Evolutionary conservation across 2,888 invertebrate genomes (phyloP).

Genomic region (Heliconius hortense): DNA sequence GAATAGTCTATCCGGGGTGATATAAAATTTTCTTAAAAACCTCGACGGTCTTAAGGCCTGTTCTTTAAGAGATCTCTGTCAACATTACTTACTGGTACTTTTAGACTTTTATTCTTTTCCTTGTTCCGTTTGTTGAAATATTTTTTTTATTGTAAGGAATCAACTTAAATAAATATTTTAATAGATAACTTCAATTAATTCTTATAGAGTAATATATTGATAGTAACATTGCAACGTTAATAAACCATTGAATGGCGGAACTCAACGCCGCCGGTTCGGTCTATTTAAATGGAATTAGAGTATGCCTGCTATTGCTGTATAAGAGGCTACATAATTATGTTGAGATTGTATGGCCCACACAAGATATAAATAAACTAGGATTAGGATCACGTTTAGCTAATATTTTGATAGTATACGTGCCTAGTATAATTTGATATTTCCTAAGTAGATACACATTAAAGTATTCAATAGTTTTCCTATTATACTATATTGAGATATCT

Average conservation of each 20-base stretch:
- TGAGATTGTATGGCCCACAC: conserved; percentile 1
- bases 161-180: neutral
- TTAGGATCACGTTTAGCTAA: conserved; percentile 18
- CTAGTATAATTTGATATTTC: conserved; percentile 3
- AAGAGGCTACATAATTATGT: neutral
- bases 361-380: neutral
- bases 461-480: neutral
- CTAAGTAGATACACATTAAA: neutral
- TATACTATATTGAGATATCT: neutral
- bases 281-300: conserved; percentile 3
- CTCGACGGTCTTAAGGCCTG: neutral
- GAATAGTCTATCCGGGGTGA: conserved; percentile 14
- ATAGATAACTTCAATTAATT: too few species aligned
- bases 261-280: neutral
- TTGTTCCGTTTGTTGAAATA: neutral
- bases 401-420: conserved; percentile 14
- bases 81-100: conserved; percentile 18
- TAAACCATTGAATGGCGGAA: too few species aligned
- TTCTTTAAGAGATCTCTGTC: conserved; percentile 25
- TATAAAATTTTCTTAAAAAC: conserved; percentile 26
- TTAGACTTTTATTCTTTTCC: neutral
- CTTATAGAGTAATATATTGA: too few species aligned
- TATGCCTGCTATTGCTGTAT: neutral
- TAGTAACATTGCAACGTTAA: too few species aligned
- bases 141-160: neutral